Conservation (phyloP, 2,797 vertebrate genomes). For the Zalophus californianus region DNA sequence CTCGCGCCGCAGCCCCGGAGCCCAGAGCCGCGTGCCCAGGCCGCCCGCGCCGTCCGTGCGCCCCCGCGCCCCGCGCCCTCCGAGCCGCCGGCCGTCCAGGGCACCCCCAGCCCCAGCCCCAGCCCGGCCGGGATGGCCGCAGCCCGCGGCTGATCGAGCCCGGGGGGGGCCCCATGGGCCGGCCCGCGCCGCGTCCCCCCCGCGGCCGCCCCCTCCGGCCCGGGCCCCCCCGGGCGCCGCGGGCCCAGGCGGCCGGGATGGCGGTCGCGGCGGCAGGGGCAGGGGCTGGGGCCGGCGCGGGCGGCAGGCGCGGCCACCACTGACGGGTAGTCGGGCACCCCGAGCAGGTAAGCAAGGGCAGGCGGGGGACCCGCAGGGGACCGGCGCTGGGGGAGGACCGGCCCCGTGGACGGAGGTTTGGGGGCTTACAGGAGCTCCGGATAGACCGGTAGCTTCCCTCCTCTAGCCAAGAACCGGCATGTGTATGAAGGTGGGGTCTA, state of each 20-base stretch:
- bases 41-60: conserved; percentile 68
- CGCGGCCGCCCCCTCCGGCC: conserved; percentile 79
- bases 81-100: conserved; percentile 55
- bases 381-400: background rate
- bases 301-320: conserved; percentile 64
- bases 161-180: conserved; percentile 72
- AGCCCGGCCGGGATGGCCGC: conserved; percentile 61
- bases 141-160: conserved; percentile 74
- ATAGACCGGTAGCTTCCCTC: background rate
- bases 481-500: background rate
- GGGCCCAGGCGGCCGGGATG: conserved; percentile 75
- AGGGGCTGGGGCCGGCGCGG: conserved; percentile 76
- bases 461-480: background rate
- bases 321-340: conserved; percentile 69
- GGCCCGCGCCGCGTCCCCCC: conserved; percentile 69
- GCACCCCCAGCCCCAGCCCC: conserved; percentile 46
- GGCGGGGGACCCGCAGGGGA: background rate
- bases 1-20: conserved; percentile 18
- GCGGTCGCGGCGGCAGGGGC: conserved; percentile 73
- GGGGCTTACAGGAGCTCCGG: background rate
- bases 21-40: background rate
- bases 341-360: conserved; percentile 74
- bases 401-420: background rate
- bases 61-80: conserved; percentile 32
- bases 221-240: conserved; percentile 66